Evolutionary conservation across 2,888 invertebrate species (phyloP).

Genomic region (Hybos culiciformis): DNA sequence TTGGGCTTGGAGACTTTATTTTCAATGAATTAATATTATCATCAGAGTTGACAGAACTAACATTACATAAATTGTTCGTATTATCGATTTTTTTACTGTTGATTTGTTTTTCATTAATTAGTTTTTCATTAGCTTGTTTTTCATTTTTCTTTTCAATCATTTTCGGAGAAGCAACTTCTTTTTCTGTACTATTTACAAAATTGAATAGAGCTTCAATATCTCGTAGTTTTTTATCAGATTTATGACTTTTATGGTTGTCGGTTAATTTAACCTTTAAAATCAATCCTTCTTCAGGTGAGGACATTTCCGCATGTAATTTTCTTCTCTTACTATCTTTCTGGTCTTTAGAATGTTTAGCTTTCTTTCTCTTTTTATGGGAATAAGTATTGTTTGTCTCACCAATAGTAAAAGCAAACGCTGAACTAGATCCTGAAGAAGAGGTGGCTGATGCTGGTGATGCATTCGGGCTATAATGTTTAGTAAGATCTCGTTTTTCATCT

Average conservation of each 20-base stretch:
- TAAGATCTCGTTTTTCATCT: conserved; percentile 12
- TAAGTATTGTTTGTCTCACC: conserved; percentile 16
- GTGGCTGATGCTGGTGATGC: conserved; percentile 27
- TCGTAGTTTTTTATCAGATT: conserved; percentile 16
- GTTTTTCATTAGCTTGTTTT: conserved; percentile 21
- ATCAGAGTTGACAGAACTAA: too few relatives aligned
- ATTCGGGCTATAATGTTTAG: conserved; percentile 26
- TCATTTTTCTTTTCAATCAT: background rate
- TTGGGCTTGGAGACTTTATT: too few relatives aligned
- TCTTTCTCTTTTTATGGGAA: conserved; percentile 42
- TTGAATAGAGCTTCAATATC: conserved; percentile 14
- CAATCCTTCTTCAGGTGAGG: conserved; percentile 36
- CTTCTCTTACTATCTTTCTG: conserved; percentile 37
- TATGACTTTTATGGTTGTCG: conserved; percentile 26
- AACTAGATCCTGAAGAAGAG: conserved; percentile 22
- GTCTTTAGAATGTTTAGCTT: conserved; percentile 42
- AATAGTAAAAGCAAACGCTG: conserved; percentile 17
- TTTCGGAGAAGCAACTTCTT: background rate
- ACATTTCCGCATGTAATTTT: conserved; percentile 43
- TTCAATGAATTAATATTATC: too few relatives aligned
- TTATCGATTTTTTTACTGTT: background rate
- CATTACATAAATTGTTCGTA: too few relatives aligned
- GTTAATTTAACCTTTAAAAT: conserved; percentile 43
- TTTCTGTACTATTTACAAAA: background rate
- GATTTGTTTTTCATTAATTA: conserved; percentile 10